phyloP scores from a whole-genome alignment of 2,888 invertebrate species.

The Fragum sueziense region DNA sequence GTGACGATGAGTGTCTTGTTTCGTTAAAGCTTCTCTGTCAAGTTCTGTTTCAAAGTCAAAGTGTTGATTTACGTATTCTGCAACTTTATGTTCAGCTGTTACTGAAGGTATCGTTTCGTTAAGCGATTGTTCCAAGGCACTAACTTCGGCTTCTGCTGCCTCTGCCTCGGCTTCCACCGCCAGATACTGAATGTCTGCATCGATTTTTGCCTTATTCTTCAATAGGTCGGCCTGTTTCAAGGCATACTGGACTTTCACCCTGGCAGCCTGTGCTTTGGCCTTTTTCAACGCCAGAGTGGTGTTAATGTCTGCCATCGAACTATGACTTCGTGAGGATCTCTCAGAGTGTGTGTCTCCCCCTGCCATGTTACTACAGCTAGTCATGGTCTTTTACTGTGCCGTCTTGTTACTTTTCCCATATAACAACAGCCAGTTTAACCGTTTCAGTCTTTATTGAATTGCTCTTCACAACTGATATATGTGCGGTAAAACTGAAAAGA shows the following conservation, averaged over 20 bases:
- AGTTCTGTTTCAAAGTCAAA: background rate
- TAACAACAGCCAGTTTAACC: background rate
- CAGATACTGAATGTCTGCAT: background rate
- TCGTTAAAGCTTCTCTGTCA: background rate
- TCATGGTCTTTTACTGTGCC: conserved; percentile 4
- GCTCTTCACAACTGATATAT: background rate
- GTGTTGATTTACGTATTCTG: background rate
- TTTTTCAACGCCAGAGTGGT: background rate
- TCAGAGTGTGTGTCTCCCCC: background rate
- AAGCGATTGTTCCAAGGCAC: background rate
- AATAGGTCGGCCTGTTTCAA: background rate
- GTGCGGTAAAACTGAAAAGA: background rate
- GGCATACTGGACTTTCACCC: background rate
- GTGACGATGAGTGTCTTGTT: background rate
- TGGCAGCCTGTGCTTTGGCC: background rate
- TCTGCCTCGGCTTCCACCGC: background rate
- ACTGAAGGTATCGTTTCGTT: background rate
- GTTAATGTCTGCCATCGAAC: background rate
- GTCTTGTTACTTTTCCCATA: background rate
- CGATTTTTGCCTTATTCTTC: background rate
- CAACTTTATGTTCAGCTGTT: background rate
- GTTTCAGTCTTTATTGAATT: no score
- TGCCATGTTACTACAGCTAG: no score
- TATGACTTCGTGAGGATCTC: conserved; percentile 1
- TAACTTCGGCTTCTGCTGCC: background rate